phyloP scores from a whole-genome alignment of 2,888 invertebrate species.

The Eretmocerus hayati region DNA sequence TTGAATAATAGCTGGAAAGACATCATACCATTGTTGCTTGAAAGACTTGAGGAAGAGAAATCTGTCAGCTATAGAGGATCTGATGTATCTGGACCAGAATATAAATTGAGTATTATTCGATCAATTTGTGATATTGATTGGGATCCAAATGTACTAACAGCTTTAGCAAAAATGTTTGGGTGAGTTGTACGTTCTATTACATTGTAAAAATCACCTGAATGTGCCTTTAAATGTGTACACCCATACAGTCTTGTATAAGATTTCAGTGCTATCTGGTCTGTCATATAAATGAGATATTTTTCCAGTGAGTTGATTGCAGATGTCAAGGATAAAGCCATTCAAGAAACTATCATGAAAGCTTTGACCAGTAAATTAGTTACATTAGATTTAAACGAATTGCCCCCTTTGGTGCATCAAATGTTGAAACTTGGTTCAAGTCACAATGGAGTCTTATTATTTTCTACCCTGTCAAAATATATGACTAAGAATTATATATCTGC shows the following conservation, averaged over 20 bases:
- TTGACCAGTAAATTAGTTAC: constrained; percentile 55
- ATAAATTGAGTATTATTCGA: constrained; percentile 55
- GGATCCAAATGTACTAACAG: constrained; percentile 55
- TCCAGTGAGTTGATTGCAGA: constrained; percentile 45
- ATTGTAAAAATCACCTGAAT: constrained; percentile 4
- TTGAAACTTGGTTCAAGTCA: constrained; percentile 53
- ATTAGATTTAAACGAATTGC: constrained; percentile 56
- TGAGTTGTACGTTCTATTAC: too few species aligned
- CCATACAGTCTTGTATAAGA: not conserved
- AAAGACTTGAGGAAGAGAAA: constrained; percentile 51
- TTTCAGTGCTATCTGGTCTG: too few species aligned
- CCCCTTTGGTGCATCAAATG: constrained; percentile 61
- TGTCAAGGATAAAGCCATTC: constrained; percentile 46
- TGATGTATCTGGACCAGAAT: constrained; percentile 55
- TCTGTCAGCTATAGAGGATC: constrained; percentile 53
- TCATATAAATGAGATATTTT: not conserved
- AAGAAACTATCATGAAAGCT: constrained; percentile 55
- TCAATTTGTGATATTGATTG: constrained; percentile 57
- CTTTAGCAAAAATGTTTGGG: constrained; percentile 63
- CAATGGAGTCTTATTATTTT: constrained; percentile 46
- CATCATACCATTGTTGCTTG: constrained; percentile 57
- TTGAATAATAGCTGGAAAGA: constrained; percentile 58
- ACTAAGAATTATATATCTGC: constrained; percentile 39
- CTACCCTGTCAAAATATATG: constrained; percentile 51
- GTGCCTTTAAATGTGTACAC: not conserved